Conservation (phyloP, 1,140 invertebrate species). For the Drosophila kurseongensis region DNA sequence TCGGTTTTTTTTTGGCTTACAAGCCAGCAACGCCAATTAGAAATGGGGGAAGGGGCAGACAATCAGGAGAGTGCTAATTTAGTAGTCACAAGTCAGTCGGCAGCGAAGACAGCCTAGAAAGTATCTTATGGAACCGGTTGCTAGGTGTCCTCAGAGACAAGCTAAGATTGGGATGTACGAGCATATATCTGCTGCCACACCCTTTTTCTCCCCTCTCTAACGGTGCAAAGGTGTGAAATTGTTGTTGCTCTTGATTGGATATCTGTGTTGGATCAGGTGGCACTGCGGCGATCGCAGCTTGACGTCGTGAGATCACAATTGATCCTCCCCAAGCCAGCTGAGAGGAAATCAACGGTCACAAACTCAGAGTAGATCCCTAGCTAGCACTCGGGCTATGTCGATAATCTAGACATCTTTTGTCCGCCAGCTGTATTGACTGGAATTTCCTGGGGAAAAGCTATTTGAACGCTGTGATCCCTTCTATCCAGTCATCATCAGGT, state of each 20-base stretch:
- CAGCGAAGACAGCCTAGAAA: constrained; percentile 36
- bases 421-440: constrained; percentile 14
- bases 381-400: constrained; percentile 9
- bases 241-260: constrained; percentile 49
- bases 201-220: constrained; percentile 45
- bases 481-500: constrained; percentile 32
- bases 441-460: constrained; percentile 34
- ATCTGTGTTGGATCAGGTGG: constrained; percentile 69
- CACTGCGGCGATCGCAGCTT: constrained; percentile 50
- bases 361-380: not conserved
- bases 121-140: constrained; percentile 54
- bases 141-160: constrained; percentile 60
- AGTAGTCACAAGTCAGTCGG: constrained; percentile 70
- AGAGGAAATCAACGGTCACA: constrained; percentile 4
- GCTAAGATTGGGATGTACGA: constrained; percentile 12
- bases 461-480: constrained; percentile 15
- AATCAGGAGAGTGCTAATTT: constrained; percentile 81
- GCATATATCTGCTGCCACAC: constrained; percentile 17
- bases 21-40: constrained; percentile 64
- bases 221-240: constrained; percentile 73
- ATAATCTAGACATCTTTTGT: constrained; percentile 78
- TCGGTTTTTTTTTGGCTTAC: constrained; percentile 26
- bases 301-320: constrained; percentile 72
- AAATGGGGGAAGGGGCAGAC: constrained; percentile 40
- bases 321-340: constrained; percentile 61